Conservation (phyloP, 2,113 vertebrate genomes). For the Tapirus terrestris region DNA sequence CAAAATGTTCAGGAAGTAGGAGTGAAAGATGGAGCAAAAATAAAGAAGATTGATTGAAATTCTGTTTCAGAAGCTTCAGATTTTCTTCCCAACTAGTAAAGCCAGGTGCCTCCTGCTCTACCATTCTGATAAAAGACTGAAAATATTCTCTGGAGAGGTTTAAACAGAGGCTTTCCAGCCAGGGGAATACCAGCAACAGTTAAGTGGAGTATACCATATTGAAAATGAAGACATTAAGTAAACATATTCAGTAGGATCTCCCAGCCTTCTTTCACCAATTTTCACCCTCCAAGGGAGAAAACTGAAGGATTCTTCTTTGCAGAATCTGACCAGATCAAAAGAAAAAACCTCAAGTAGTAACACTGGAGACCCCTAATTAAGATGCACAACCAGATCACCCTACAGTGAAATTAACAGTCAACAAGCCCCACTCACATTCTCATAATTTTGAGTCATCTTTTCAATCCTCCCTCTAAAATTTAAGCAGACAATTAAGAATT, state of each 20-base stretch:
- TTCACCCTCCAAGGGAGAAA: not conserved
- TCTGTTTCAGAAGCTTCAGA: conserved; percentile 19
- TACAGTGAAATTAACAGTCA: not conserved
- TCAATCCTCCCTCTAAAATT: not conserved
- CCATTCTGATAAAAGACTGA: not conserved
- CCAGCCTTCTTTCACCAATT: not conserved
- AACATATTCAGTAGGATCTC: not conserved
- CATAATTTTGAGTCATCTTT: conserved; percentile 18
- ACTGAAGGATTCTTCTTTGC: not conserved
- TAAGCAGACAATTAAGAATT: not conserved
- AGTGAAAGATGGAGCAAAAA: not conserved
- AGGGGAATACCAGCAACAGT: not conserved
- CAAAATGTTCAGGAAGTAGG: not conserved
- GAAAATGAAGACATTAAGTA: not conserved
- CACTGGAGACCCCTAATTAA: not conserved
- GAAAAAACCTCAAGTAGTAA: not conserved
- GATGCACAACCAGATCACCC: not conserved
- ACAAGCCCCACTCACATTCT: not conserved
- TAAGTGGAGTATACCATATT: not conserved
- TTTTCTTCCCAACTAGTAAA: not conserved
- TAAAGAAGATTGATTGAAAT: not conserved
- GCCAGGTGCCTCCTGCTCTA: not conserved
- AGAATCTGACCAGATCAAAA: not conserved
- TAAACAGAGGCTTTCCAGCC: not conserved
- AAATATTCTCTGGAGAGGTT: not conserved